Conservation (phyloP, 2,888 invertebrate genomes). For the Diadegma fenestrale region DNA sequence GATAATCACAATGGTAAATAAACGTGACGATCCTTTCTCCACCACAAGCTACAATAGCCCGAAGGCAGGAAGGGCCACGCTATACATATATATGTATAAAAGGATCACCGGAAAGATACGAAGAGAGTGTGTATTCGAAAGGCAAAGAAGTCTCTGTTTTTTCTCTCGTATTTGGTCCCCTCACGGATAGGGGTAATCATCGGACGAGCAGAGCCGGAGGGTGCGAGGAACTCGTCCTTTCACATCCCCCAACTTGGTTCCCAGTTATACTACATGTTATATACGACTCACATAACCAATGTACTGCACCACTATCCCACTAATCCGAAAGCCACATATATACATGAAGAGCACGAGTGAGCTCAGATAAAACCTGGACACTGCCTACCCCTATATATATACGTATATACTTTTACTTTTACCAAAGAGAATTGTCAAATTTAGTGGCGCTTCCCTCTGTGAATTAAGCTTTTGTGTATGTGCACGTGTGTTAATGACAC, state of each 20-base stretch:
- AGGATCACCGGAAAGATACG: slow-evolving; percentile 9
- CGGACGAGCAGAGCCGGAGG: slow-evolving; percentile 69
- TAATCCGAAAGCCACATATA: slow-evolving; percentile 76
- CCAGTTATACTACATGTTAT: slow-evolving; percentile 43
- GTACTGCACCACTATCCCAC: slow-evolving; percentile 55
- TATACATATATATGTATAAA: slow-evolving; percentile 66
- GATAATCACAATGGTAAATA: slow-evolving; percentile 73
- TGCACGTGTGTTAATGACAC: slow-evolving; percentile 60
- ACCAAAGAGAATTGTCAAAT: slow-evolving; percentile 32
- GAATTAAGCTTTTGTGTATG: slow-evolving; percentile 44
- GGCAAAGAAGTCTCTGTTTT: slow-evolving; percentile 32
- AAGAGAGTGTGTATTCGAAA: slow-evolving; percentile 33
- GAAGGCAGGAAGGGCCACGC: slow-evolving; percentile 39
- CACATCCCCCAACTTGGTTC: slow-evolving; percentile 49
- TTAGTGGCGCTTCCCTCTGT: slow-evolving; percentile 50
- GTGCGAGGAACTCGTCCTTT: slow-evolving; percentile 67
- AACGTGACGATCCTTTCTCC: slow-evolving; percentile 63
- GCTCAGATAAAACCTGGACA: slow-evolving; percentile 67
- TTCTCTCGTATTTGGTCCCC: slow-evolving; percentile 36
- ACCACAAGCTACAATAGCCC: slow-evolving; percentile 55
- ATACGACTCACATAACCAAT: slow-evolving; percentile 43
- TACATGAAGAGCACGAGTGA: slow-evolving; percentile 15
- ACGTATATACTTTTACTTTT: slow-evolving; percentile 21
- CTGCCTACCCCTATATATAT: slow-evolving; percentile 17
- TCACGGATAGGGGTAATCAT: slow-evolving; percentile 78